A percentile compares a stretch with the other conserved stretches of the same genome.
Conservation (phyloP, 2,888 invertebrate species). For the Cantharis flavilabris region DNA sequence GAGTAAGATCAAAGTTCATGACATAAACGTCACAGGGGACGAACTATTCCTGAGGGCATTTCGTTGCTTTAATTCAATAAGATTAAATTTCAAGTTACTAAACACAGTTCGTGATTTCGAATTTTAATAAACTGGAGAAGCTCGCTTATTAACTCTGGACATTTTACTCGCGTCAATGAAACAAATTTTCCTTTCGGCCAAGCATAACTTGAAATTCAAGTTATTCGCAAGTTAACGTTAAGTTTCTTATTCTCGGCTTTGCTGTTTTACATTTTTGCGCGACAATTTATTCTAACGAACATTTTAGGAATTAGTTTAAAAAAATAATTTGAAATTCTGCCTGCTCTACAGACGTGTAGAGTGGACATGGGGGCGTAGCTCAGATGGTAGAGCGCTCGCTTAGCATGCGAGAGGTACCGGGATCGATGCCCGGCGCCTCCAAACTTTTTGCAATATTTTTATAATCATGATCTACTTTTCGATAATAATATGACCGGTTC, state of each 20-base stretch:
- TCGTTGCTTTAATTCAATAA: not conserved
- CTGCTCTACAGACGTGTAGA: too few relatives aligned
- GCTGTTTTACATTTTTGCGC: too few relatives aligned
- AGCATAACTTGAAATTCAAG: not conserved
- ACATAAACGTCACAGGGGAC: not conserved
- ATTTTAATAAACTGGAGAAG: not conserved
- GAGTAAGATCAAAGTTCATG: not conserved
- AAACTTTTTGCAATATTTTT: conserved; percentile 9
- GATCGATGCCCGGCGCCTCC: conserved; percentile 59
- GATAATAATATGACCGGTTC: not conserved
- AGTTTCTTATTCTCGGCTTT: too few relatives aligned
- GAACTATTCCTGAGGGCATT: not conserved
- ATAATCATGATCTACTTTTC: not conserved
- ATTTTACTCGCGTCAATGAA: not conserved
- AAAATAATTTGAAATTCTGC: too few relatives aligned
- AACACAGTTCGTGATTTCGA: not conserved
- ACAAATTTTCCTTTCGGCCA: not conserved
- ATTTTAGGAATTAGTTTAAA: too few relatives aligned
- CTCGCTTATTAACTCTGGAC: not conserved
- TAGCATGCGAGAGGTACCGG: conserved; percentile 64
- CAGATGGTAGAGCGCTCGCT: conserved; percentile 63
- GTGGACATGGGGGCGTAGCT: conserved; percentile 50
- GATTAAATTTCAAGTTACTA: not conserved
- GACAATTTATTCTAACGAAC: too few relatives aligned
- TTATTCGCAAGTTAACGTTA: not conserved